phyloP scores from a whole-genome alignment of 2,888 invertebrate genomes.

The Blastobasis adustella region DNA sequence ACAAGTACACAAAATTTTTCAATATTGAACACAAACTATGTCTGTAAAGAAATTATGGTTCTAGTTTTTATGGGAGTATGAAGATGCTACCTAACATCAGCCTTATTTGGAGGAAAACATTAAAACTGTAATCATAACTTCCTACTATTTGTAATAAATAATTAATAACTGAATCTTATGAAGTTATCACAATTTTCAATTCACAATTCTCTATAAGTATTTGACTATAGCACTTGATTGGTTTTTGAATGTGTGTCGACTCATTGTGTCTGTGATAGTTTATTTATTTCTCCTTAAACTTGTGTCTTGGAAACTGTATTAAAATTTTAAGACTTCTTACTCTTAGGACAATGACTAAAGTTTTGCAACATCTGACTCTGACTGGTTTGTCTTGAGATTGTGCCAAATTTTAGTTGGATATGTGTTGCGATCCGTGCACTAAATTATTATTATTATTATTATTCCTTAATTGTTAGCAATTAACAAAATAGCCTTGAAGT shows the following conservation, averaged over 20 bases:
- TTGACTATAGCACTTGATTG: conserved; percentile 44
- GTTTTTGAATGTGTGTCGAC: conserved; percentile 53
- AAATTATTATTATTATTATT: background rate
- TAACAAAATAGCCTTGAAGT: conserved; percentile 1
- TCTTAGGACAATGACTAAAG: conserved; percentile 50
- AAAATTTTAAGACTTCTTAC: conserved; percentile 15
- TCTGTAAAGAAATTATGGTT: no score
- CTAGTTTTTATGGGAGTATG: no score
- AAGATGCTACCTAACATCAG: no score
- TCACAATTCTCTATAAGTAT: conserved; percentile 24
- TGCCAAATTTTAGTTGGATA: background rate
- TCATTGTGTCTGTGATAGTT: conserved; percentile 70
- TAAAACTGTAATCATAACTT: no score
- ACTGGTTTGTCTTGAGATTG: background rate
- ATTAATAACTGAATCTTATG: conserved; percentile 51
- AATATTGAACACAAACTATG: no score
- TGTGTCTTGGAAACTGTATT: background rate
- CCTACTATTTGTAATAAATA: no score
- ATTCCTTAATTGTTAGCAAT: background rate
- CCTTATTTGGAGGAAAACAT: no score
- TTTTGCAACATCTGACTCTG: conserved; percentile 22
- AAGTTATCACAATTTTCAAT: conserved; percentile 42
- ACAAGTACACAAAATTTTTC: no score
- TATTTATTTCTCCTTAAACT: conserved; percentile 51
- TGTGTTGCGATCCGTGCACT: background rate